Conservation (phyloP, 2,888 invertebrate species). For the Melitaea athalia region DNA sequence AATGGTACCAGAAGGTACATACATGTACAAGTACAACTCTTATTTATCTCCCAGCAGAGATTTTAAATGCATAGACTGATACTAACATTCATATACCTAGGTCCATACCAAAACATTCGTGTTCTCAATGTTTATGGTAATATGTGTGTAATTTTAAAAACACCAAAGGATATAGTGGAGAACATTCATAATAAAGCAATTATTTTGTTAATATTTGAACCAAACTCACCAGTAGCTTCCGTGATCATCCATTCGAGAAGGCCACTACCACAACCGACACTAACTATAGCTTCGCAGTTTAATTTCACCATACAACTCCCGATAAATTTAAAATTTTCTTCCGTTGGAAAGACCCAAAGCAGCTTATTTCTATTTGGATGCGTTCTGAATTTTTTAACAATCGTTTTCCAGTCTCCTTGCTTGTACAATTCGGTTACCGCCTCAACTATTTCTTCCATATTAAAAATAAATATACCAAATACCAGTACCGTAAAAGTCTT, state of each 20-base stretch:
- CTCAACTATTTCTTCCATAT: slow-evolving; percentile 67
- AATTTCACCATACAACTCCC: slow-evolving; percentile 67
- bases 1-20: too few relatives aligned
- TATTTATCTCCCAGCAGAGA: too few relatives aligned
- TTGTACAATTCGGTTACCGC: slow-evolving; percentile 65
- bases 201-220: neutral
- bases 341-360: slow-evolving; percentile 89
- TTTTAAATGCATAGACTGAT: too few relatives aligned
- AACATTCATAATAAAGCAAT: too few relatives aligned
- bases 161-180: too few relatives aligned
- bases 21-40: too few relatives aligned
- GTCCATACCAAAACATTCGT: too few relatives aligned
- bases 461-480: neutral
- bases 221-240: slow-evolving; percentile 82
- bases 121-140: too few relatives aligned
- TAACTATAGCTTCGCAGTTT: slow-evolving; percentile 79
- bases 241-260: slow-evolving; percentile 91
- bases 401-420: slow-evolving; percentile 73
- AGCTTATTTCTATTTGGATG: slow-evolving; percentile 80
- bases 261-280: slow-evolving; percentile 91
- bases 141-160: too few relatives aligned
- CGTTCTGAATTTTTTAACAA: slow-evolving; percentile 70
- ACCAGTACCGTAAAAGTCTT: neutral
- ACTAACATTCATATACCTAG: too few relatives aligned
- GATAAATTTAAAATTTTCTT: slow-evolving; percentile 84